Conservation (phyloP, 2,797 vertebrate species). For the Orientallactaga sibirica region DNA sequence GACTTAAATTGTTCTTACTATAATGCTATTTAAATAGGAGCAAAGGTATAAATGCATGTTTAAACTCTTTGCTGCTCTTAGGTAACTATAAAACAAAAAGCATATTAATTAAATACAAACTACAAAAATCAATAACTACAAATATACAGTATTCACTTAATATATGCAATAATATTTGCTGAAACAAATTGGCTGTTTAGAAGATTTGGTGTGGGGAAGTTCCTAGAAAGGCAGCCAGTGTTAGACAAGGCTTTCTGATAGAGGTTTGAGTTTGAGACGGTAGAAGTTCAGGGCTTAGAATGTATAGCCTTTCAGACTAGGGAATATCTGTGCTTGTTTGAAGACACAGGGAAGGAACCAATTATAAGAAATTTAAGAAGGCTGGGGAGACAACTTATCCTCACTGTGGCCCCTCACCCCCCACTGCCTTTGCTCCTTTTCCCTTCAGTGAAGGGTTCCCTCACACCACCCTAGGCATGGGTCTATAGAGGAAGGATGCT, state of each 20-base stretch:
- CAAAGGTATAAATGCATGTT: background rate
- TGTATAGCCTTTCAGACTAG: background rate
- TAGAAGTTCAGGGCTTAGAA: background rate
- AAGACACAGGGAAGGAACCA: background rate
- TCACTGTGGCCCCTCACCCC: background rate
- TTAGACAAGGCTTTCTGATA: background rate
- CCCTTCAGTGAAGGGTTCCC: no score
- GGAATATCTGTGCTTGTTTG: background rate
- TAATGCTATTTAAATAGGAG: slow-evolving; percentile 19
- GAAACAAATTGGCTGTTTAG: slow-evolving; percentile 3
- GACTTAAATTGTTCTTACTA: slow-evolving; percentile 41
- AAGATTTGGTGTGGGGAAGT: background rate
- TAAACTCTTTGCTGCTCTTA: slow-evolving; percentile 13
- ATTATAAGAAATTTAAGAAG: background rate
- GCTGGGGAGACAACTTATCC: no score
- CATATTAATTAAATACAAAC: slow-evolving; percentile 14
- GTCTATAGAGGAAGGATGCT: background rate
- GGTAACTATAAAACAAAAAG: slow-evolving; percentile 35
- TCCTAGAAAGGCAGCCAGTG: no score
- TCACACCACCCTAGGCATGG: background rate
- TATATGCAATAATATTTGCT: background rate
- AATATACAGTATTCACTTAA: background rate
- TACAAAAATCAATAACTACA: slow-evolving; percentile 6
- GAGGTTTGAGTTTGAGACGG: background rate
- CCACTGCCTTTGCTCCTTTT: background rate